phyloP scores from a whole-genome alignment of 2,113 vertebrate genomes.

The Origma solitaria region DNA sequence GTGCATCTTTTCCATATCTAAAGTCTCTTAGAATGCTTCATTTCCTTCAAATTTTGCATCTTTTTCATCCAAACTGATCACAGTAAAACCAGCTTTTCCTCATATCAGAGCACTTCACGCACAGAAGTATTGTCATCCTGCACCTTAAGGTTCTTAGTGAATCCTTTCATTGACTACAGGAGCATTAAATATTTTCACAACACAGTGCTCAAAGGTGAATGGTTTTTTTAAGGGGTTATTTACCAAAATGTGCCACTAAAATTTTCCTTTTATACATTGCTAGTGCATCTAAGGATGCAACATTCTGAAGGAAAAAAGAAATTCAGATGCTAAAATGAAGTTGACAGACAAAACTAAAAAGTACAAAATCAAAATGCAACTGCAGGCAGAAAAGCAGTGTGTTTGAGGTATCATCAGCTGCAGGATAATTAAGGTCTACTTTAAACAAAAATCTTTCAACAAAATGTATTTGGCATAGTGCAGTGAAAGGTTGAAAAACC shows the following conservation, averaged over 20 bases:
- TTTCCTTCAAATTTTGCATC: not conserved
- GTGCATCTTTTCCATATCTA: not conserved
- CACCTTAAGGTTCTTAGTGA: not conserved
- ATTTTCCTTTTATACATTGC: not conserved
- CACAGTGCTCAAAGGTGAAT: not conserved
- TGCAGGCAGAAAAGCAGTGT: not conserved
- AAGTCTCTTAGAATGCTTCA: not conserved
- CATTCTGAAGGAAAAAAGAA: not conserved
- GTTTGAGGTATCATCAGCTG: not conserved
- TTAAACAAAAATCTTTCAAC: not conserved
- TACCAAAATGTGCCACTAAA: not conserved
- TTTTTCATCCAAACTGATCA: not conserved
- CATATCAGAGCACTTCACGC: not conserved
- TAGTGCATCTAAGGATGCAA: not conserved
- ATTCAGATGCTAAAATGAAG: not conserved
- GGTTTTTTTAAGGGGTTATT: not conserved
- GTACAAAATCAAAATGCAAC: not conserved
- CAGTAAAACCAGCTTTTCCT: not conserved
- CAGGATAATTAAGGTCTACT: not conserved
- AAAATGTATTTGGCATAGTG: not conserved
- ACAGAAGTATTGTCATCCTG: not conserved
- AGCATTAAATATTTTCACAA: not conserved
- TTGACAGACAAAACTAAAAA: not conserved
- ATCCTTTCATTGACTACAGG: not conserved
- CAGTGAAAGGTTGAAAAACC: not conserved